Evolutionary conservation across 1,140 invertebrate genomes (phyloP), one percentile per base, ranked within the genome.

Genomic region (Nylanderia fulva): DNA sequence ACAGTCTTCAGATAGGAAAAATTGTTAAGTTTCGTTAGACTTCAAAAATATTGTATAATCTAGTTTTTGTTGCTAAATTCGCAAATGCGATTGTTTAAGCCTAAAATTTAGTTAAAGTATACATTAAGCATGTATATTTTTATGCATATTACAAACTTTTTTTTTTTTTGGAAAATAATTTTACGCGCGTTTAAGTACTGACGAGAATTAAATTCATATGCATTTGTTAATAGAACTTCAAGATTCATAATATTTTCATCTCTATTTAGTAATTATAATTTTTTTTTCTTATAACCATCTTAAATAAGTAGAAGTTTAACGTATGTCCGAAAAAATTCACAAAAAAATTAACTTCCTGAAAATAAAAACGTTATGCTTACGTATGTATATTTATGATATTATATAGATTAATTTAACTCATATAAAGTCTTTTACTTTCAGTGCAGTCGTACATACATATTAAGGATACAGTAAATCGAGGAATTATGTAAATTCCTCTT

Each of bases 401-500:
- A 7, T 42, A 39, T 39, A 29, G 45, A 68, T 54, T 66, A 39
- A 11, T 68, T 68, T 33, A 27, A 52, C 13, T 15, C 15, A 27
- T 33, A 5, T 52, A 27, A 13, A 39, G n/a, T 69, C 24, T 45
- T 36, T 68, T 54, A 54, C 29, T 39, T 54, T 18, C 13, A n/a
- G 13, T 11, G 21, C 52, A 71, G 18, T 71, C 77, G 8, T 69
- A 80, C n/a, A 18, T 77, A 52, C 27, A 36, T 80, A 80, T 71
- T 71, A 71, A 29, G 24, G 8, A 56, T 27, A 58, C 52, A 27
- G 58, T 45, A 82, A 58, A 82, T 72, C n/a, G 48, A 58, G 66
- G 52, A 72, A 82, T 82, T 82, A 82, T 82, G 77, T 42, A 72
- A 82, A 82, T 82, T 72, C 54, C 71, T 71, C 13, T 33, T 39